Percentiles rank a stretch among this genome's conserved stretches.
Evolutionary conservation across 2,888 invertebrate genomes (phyloP).

Genomic region (Panopea generosa): DNA sequence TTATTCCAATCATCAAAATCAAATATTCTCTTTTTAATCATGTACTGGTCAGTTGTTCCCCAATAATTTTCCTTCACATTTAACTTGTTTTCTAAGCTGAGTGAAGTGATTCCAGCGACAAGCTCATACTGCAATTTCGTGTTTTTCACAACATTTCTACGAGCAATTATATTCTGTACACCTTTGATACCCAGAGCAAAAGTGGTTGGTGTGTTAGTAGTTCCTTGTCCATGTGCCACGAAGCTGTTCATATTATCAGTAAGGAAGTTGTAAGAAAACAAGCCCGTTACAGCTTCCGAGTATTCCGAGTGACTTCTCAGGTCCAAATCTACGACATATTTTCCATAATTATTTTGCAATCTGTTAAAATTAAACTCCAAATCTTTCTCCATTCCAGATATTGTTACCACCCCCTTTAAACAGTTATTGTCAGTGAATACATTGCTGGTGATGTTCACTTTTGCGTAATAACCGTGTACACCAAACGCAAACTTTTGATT

Average conservation of each 20-base stretch:
- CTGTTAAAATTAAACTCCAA: conserved; percentile 93
- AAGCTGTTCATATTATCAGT: conserved; percentile 68
- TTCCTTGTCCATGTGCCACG: conserved; percentile 49
- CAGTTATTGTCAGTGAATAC: conserved; percentile 94
- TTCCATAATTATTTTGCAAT: conserved; percentile 92
- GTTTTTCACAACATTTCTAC: conserved; percentile 94
- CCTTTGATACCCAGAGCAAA: conserved; percentile 97
- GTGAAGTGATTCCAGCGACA: conserved; percentile 94
- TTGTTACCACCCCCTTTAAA: conserved; percentile 86
- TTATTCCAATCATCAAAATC: conserved; percentile 99
- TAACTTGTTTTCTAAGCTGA: conserved; percentile 93
- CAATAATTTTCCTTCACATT: conserved; percentile 98
- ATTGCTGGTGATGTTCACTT: conserved; percentile 94
- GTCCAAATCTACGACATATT: conserved; percentile 93
- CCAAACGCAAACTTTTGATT: conserved; percentile 94
- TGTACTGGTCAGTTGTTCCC: conserved; percentile 92
- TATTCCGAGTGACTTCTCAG: conserved; percentile 96
- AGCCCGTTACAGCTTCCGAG: conserved; percentile 91
- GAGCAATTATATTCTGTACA: conserved; percentile 96
- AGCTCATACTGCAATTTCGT: conserved; percentile 90
- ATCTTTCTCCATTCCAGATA: conserved; percentile 97
- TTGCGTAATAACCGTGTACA: conserved; percentile 97
- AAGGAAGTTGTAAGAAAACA: conserved; percentile 74
- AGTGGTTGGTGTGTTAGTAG: conserved; percentile 76
- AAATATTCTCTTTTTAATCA: conserved; percentile 94